Evolutionary conservation across 2,113 vertebrate species (phyloP).

Genomic region (Regulus satrapa): DNA sequence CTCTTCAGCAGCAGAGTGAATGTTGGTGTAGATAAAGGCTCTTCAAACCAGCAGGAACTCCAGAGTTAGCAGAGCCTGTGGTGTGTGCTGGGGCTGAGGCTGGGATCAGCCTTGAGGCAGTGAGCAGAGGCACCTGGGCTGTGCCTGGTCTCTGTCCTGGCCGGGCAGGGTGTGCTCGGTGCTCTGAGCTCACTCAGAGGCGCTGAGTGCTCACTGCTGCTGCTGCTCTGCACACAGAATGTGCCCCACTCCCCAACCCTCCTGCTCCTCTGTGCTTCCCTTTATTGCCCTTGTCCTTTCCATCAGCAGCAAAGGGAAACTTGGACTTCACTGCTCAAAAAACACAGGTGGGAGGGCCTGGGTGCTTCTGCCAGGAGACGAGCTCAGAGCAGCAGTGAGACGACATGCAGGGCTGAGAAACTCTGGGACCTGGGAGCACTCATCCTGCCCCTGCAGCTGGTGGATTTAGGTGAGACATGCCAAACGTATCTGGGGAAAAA

Average conservation of each 20-base stretch:
- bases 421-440: background rate
- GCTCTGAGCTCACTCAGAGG: no score
- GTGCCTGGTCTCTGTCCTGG: background rate
- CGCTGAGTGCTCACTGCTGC: no score
- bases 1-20: background rate
- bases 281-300: background rate
- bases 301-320: rapidly evolving
- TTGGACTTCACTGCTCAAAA: rapidly evolving
- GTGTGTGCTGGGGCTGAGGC: background rate
- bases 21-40: background rate
- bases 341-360: background rate
- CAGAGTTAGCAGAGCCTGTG: rapidly evolving
- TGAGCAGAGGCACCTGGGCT: background rate
- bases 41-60: background rate
- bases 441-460: background rate
- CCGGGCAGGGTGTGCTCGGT: no score
- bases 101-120: background rate
- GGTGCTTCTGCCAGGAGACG: background rate
- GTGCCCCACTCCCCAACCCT: rapidly evolving
- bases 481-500: background rate
- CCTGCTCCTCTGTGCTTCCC: no score
- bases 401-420: rapidly evolving
- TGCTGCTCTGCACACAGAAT: rapidly evolving
- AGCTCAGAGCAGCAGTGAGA: background rate
- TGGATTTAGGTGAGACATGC: background rate